Evolutionary conservation across 1,140 invertebrate species (phyloP).

Genomic region (Choristoneura fumiferana): DNA sequence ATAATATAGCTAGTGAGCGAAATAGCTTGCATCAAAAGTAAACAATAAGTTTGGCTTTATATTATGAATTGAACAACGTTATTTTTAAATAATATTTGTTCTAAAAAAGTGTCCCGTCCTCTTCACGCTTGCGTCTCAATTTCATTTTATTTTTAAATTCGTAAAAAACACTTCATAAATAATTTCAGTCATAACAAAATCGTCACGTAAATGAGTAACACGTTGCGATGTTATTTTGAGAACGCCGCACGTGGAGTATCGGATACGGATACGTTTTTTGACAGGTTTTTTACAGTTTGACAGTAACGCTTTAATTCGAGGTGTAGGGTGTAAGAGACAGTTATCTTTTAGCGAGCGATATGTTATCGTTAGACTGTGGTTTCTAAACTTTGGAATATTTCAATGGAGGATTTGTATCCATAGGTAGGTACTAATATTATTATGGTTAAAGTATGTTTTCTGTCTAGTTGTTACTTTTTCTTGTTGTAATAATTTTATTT

Average conservation of each 20-base stretch:
- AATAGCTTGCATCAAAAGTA: no score
- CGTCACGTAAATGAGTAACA: constrained; percentile 20
- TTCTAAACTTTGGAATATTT: constrained; percentile 5
- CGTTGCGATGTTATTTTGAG: constrained; percentile 15
- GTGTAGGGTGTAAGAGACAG: constrained; percentile 4
- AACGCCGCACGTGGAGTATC: constrained; percentile 5
- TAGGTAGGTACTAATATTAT: neutral
- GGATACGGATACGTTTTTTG: constrained; percentile 14
- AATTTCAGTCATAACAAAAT: constrained; percentile 22
- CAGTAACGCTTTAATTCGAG: constrained; percentile 20
- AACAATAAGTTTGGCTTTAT: no score
- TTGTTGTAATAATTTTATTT: no score
- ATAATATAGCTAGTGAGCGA: no score
- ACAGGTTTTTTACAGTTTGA: constrained; percentile 12
- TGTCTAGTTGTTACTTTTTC: no score
- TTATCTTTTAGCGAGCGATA: constrained; percentile 21
- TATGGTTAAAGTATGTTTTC: neutral
- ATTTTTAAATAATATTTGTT: no score
- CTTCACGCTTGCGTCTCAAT: neutral
- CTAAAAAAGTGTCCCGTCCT: no score
- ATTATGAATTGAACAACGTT: no score
- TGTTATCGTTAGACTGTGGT: constrained; percentile 11
- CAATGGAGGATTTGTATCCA: neutral
- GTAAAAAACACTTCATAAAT: constrained; percentile 15
- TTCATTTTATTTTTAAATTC: constrained; percentile 6